phyloP scores from a whole-genome alignment of 92 coral and sea anemone genomes.

The Virgularia gustaviana region DNA sequence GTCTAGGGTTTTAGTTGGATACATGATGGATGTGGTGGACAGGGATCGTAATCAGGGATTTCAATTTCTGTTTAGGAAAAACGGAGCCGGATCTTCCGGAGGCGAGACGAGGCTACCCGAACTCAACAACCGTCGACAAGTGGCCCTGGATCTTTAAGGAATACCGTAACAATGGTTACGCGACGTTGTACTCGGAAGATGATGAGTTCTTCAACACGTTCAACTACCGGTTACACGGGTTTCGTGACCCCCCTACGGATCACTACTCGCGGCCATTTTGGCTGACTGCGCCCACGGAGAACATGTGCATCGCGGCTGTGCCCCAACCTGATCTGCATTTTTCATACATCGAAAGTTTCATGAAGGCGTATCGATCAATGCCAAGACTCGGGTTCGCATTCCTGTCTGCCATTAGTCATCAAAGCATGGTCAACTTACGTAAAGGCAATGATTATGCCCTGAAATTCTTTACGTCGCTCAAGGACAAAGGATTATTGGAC shows the following conservation, averaged over 20 bases:
- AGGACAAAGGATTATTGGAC: conserved; percentile 50
- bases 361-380: conserved; percentile 63
- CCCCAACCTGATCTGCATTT: conserved; percentile 81
- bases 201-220: conserved; percentile 60
- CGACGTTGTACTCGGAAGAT: conserved; percentile 86
- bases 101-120: conserved; percentile 68
- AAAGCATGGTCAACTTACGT: conserved; percentile 49
- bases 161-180: conserved; percentile 68
- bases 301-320: conserved; percentile 64
- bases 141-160: conserved; percentile 93
- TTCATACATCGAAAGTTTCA: conserved; percentile 73
- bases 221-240: conserved; percentile 78
- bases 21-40: background rate
- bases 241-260: conserved; percentile 82
- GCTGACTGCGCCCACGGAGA: conserved; percentile 68
- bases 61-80: conserved; percentile 45
- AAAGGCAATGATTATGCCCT: conserved; percentile 50
- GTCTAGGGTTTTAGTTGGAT: background rate
- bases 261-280: conserved; percentile 80
- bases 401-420: conserved; percentile 64
- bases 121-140: conserved; percentile 60
- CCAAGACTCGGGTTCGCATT: conserved; percentile 83
- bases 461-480: conserved; percentile 54
- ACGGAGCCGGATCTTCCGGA: conserved; percentile 79
- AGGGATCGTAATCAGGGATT: background rate